Base-by-base conservation (phyloP, 2,888 invertebrate genomes). In the Lepidonotus clava region DNA sequence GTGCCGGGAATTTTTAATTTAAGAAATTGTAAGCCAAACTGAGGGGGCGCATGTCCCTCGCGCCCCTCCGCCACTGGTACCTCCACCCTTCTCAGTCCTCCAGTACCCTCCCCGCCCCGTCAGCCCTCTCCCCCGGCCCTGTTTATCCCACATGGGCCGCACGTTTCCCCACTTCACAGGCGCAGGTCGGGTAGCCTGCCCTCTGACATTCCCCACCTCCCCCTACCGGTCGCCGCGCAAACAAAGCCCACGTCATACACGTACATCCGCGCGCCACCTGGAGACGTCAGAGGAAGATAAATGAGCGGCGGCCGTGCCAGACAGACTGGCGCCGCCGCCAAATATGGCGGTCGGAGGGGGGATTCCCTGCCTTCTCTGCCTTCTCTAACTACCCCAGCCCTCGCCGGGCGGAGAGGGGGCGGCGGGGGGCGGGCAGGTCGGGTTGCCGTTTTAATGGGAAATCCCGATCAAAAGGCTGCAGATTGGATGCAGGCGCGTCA, bases 361-460 rank as follows among this genome's bases (percentile, higher is more conserved):
- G 85, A 85, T 41, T 85, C 85, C 85, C 84, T 46, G 41, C 40
- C 8, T 14, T 40, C 38, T 11, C 11, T 28, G 46, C 32, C 24
- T 28, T 51, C 46, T n/a, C n/a, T n/a, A n/a, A n/a, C n/a, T n/a
- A n/a, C n/a, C n/a, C n/a, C n/a, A n/a, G n/a, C n/a, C n/a, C n/a
- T n/a, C n/a, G n/a, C 38, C 67, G 85, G 28, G 28, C 28, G 38
- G 41, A 67, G 61, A 46, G 32, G 18, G 67, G n/a, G 71, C 41
- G 67, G 85, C 41, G 21, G 32, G 85, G 61, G 85, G 80, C 28
- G n/a, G 41, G 28, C 85, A 18, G 51, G 71, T 85, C 85, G 67
- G 51, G 71, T 85, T 67, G 32, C 85, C n/a, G 34, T 66, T 85
- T 85, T 85, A 85, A 85, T 85, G 71, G 67, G 85, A 85, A 71